phyloP scores from a whole-genome alignment of 64 coral and sea anemone genomes.

The Orbicella faveolata region DNA sequence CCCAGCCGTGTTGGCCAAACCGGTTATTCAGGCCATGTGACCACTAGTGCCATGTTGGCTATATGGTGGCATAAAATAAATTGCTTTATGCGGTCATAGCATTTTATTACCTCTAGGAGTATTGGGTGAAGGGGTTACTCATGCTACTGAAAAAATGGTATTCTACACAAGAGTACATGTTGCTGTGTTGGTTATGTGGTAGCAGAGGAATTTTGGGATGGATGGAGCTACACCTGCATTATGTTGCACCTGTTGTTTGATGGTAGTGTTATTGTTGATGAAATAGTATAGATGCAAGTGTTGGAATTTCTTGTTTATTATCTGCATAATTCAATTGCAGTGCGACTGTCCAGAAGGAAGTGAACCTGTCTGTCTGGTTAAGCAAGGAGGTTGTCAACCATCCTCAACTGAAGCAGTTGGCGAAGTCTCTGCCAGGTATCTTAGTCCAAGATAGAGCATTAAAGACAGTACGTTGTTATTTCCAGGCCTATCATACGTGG shows the following conservation, averaged over 20 bases:
- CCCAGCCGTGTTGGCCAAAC: constrained; percentile 22
- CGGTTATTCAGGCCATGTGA: background rate
- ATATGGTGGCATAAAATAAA: background rate
- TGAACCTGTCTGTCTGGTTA: constrained; percentile 9
- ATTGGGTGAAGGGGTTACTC: background rate
- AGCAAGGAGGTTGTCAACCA: background rate
- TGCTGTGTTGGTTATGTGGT: background rate
- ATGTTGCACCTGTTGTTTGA: constrained; percentile 9
- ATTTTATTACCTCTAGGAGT: constrained; percentile 11
- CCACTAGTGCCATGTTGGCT: constrained; percentile 4
- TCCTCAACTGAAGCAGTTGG: constrained; percentile 13
- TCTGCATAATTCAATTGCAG: background rate
- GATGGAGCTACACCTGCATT: background rate
- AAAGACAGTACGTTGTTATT: constrained; percentile 38
- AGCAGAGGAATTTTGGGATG: background rate
- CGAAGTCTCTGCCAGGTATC: constrained; percentile 10
- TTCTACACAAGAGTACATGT: background rate
- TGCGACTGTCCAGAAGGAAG: constrained; percentile 3
- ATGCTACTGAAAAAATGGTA: background rate
- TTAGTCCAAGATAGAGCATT: background rate
- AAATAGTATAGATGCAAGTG: too few relatives aligned
- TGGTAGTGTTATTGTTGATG: background rate
- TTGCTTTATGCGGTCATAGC: background rate
- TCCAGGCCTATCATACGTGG: constrained; percentile 5
- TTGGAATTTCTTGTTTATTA: background rate